Percentiles rank a stretch among this genome's conserved stretches.
phyloP scores from a whole-genome alignment of 1,140 invertebrate species.

The Hylaeus anthracinus region DNA sequence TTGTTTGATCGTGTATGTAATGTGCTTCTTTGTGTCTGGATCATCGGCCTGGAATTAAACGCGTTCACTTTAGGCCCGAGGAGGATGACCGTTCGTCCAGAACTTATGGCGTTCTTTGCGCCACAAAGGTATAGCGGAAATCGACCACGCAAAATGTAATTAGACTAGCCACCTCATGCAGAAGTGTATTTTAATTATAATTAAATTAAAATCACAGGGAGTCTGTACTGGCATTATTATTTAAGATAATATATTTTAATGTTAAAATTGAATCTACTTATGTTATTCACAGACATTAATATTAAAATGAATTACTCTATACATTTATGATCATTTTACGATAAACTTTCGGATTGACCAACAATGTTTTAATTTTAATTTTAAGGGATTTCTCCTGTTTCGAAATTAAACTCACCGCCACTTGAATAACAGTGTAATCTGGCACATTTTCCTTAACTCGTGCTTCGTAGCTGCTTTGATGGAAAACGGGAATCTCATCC shows the following conservation, averaged over 20 bases:
- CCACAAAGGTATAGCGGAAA: not conserved
- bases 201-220: no score
- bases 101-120: slow-evolving; percentile 23
- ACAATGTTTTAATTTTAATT: not conserved
- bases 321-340: no score
- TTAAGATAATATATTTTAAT: no score
- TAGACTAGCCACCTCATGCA: not conserved
- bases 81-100: slow-evolving; percentile 21
- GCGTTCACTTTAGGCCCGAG: slow-evolving; percentile 38
- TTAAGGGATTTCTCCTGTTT: not conserved
- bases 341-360: no score
- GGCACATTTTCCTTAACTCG: slow-evolving; percentile 91
- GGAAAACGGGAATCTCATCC: slow-evolving; percentile 92
- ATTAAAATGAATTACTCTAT: not conserved
- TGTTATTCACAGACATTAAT: no score
- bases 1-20: slow-evolving; percentile 92
- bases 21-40: slow-evolving; percentile 89
- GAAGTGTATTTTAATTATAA: not conserved
- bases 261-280: no score
- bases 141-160: slow-evolving; percentile 15
- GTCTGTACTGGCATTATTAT: no score
- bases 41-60: slow-evolving; percentile 84
- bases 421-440: slow-evolving; percentile 88
- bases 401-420: slow-evolving; percentile 78
- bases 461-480: slow-evolving; percentile 86